Conservation (phyloP, 2,113 vertebrate species). For the Malurus alboscapulatus region DNA sequence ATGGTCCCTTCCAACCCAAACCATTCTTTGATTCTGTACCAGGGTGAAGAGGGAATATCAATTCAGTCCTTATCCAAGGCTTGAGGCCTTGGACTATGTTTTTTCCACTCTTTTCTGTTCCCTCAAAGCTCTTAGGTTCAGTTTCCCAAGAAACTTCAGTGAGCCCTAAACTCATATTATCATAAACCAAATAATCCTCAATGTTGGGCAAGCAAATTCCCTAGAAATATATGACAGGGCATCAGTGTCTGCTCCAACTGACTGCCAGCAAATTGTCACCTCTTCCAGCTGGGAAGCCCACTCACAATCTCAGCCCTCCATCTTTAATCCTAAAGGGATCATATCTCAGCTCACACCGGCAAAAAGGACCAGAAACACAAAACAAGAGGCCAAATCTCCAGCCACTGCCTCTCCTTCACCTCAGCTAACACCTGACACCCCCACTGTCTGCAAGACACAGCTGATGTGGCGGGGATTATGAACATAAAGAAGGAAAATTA, state of each 20-base stretch:
- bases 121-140: background rate
- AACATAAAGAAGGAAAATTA: slow-evolving; percentile 60
- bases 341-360: background rate
- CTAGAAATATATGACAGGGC: background rate
- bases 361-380: background rate
- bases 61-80: background rate
- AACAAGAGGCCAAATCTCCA: background rate
- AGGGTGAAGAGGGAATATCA: background rate
- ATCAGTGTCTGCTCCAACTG: background rate
- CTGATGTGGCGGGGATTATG: slow-evolving; percentile 31
- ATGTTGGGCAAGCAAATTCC: background rate
- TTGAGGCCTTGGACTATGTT: background rate
- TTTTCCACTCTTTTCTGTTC: background rate
- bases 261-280: background rate
- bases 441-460: background rate
- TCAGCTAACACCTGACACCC: slow-evolving; percentile 4
- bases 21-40: background rate
- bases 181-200: background rate
- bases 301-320: background rate
- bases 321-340: background rate
- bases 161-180: background rate
- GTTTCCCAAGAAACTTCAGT: background rate
- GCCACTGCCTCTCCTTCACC: background rate
- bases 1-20: background rate
- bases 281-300: accelerated